Conservation (phyloP, 2,888 invertebrate genomes). For the Drosophila robusta region DNA sequence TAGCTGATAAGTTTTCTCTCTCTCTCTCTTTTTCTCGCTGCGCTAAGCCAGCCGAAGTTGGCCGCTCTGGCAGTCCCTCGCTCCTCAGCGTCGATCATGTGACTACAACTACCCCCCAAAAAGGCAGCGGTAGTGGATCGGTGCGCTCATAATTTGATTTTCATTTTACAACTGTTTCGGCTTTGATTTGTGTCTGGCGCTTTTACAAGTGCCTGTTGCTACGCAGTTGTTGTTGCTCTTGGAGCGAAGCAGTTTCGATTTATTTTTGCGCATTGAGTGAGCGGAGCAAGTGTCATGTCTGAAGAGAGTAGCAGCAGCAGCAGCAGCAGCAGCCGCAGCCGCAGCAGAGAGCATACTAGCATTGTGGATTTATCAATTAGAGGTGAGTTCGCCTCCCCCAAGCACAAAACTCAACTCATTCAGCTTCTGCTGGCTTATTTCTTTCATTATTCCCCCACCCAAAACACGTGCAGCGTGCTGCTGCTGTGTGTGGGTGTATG, state of each 20-base stretch:
- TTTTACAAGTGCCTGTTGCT: constrained; percentile 44
- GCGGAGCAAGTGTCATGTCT: constrained; percentile 39
- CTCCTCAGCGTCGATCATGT: constrained; percentile 43
- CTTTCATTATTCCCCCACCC: constrained; percentile 12
- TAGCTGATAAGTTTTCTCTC: constrained; percentile 9
- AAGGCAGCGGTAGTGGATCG: constrained; percentile 24
- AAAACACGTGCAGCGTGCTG: constrained; percentile 47
- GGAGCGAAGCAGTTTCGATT: constrained; percentile 32
- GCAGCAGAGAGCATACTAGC: constrained; percentile 52
- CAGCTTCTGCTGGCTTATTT: constrained; percentile 32
- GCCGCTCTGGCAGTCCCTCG: too few species aligned
- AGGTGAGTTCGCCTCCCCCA: constrained; percentile 66
- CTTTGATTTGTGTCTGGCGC: constrained; percentile 37
- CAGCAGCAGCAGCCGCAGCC: constrained; percentile 13
- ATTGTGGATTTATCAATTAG: constrained; percentile 82
- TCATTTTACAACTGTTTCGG: constrained; percentile 62
- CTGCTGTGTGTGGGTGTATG: constrained; percentile 4
- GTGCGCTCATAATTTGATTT: constrained; percentile 65
- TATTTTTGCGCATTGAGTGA: constrained; percentile 32
- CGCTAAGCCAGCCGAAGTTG: background rate
- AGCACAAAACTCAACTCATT: constrained; percentile 42
- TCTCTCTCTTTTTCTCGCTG: background rate
- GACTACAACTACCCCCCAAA: constrained; percentile 36
- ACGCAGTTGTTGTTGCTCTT: constrained; percentile 50
- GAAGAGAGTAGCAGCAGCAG: constrained; percentile 34